Conservation (phyloP, 2,113 vertebrate genomes). For the Arothron firmamentum region DNA sequence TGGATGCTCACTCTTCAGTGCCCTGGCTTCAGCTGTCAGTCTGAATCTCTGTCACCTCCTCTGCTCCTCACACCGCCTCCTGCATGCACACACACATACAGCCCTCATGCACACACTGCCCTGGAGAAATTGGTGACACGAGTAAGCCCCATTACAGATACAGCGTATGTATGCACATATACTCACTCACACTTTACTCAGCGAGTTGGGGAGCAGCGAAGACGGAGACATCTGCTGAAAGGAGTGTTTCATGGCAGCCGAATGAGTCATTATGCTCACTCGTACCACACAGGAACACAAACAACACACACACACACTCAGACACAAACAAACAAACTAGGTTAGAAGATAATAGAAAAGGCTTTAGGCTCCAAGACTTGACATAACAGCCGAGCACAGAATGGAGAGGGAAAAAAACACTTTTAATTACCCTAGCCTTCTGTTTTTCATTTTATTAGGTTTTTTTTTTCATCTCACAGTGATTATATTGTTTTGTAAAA, state of each 20-base stretch:
- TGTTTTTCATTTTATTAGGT: slow-evolving; percentile 57
- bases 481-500: slow-evolving; percentile 71
- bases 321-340: slow-evolving; percentile 56
- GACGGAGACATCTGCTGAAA: slow-evolving; percentile 62
- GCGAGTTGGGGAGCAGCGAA: slow-evolving; percentile 42
- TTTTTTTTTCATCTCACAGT: slow-evolving; percentile 53
- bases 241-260: slow-evolving; percentile 50
- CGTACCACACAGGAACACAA: slow-evolving; percentile 33
- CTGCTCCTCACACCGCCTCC: slow-evolving; percentile 27
- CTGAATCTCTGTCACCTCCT: slow-evolving; percentile 62
- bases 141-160: slow-evolving; percentile 45
- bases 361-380: slow-evolving; percentile 61
- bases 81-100: slow-evolving; percentile 28
- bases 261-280: slow-evolving; percentile 63
- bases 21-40: slow-evolving; percentile 47
- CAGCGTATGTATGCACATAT: slow-evolving; percentile 29
- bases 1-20: slow-evolving; percentile 70
- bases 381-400: slow-evolving; percentile 58
- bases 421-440: slow-evolving; percentile 72
- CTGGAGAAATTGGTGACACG: slow-evolving; percentile 58
- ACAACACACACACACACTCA: not conserved
- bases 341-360: slow-evolving; percentile 65
- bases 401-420: slow-evolving; percentile 53
- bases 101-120: slow-evolving; percentile 25
- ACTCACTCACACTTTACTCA: slow-evolving; percentile 51